Evolutionary conservation across 2,888 invertebrate genomes (phyloP).

Genomic region (Hetaerina titia): DNA sequence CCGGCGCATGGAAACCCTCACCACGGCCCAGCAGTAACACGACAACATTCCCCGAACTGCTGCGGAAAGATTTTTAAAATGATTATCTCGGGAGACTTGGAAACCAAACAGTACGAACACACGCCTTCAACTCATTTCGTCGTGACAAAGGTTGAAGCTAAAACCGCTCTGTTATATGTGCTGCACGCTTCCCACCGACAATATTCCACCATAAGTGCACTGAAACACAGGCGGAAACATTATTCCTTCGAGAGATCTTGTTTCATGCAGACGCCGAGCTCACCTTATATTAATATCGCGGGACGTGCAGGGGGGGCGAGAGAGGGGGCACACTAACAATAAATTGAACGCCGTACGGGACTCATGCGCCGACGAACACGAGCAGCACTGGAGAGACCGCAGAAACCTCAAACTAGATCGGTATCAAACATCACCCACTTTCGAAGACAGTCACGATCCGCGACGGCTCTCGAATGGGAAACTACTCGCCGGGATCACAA

Average conservation of each 20-base stretch:
- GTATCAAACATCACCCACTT: conserved; percentile 18
- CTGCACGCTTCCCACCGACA: background rate
- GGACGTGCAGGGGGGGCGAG: background rate
- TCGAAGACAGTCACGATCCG: conserved; percentile 13
- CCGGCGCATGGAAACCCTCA: background rate
- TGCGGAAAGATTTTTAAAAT: no score
- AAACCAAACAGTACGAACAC: no score
- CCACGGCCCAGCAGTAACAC: background rate
- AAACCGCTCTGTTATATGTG: background rate
- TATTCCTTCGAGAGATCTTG: background rate
- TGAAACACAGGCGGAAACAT: background rate
- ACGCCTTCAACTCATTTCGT: no score
- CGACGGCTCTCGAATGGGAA: background rate
- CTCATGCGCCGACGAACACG: conserved; percentile 1
- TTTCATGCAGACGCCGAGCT: background rate
- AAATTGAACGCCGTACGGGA: background rate
- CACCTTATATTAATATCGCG: background rate
- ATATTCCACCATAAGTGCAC: background rate
- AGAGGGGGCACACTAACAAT: background rate
- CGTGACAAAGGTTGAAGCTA: background rate
- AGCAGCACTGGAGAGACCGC: conserved; percentile 14
- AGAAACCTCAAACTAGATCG: conserved; percentile 16
- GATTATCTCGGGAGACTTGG: no score
- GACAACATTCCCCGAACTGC: background rate
- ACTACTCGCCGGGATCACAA: background rate